Evolutionary conservation across 2,888 invertebrate genomes (phyloP), one percentile per base, ranked within the genome.

Genomic region (Synergus umbraculus): DNA sequence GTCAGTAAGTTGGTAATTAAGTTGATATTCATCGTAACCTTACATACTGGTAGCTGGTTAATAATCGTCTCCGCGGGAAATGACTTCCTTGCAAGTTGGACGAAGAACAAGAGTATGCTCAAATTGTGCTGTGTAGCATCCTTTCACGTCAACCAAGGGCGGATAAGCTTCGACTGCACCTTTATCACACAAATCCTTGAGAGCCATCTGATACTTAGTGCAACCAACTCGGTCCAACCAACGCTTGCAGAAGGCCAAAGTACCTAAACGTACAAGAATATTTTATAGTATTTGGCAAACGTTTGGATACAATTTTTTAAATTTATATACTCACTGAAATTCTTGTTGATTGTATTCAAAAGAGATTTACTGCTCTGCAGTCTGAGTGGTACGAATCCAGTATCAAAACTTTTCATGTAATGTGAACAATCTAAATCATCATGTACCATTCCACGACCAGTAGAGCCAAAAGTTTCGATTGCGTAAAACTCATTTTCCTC

Each of bases 341-440:
- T 96, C 91, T 98, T 98, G 93, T 99, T 99, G 91, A 99, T 98
- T 76, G 96, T 94, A 90, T 96, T 97, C 87, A 99, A 93, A 65
- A 99, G 93, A 79, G 97, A 96, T 92, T 98, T 99, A 22, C 99
- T 98, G 80, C 98, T 97, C 89, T 97, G 96, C 90, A 99, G 93
- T 91, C 98, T 96, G 79, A 99, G 93, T 22, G 98, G 98, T 79
- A 99, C 97, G 92, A 96, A 98, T 84, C 96, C 95, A 86, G 96
- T 96, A 89, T 99, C 99, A 91, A 96, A 99, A 92, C 98, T 98
- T 93, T 99, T 99, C 99, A 99, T 99, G 92, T 99, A 99, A 93
- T 99, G 99, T 18, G 99, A 99, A 88, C 98, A 97, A 90, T 99
- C 99, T 97, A 99, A 98, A 90, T 99, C 99, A 91, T 99, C 99